Conservation (phyloP, 2,113 vertebrate species). For the Ptilorrhoa leucosticta region DNA sequence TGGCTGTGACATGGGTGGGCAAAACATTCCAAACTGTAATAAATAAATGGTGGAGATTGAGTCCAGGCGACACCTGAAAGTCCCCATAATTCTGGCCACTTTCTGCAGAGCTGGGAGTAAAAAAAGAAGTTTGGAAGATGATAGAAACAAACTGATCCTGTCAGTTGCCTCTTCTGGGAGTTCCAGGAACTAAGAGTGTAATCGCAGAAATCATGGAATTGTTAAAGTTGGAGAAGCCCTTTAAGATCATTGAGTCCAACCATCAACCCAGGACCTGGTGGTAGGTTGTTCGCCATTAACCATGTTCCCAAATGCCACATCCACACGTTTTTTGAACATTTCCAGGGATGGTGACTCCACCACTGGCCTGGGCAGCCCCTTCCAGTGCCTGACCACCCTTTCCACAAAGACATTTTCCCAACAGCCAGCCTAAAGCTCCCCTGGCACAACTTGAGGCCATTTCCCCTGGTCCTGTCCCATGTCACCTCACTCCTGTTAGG, state of each 20-base stretch:
- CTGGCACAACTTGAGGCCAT: not conserved
- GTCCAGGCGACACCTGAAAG: not conserved
- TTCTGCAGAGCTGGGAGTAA: not conserved
- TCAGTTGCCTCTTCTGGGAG: not conserved
- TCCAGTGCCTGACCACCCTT: not conserved
- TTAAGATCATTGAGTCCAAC: not conserved
- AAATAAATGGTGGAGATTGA: not conserved
- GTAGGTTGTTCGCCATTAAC: not conserved
- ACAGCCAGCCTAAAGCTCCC: not conserved
- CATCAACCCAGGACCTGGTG: not conserved
- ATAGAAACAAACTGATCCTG: not conserved
- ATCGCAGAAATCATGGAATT: not conserved
- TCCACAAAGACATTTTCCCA: not conserved
- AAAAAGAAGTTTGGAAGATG: not conserved
- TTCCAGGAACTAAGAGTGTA: not conserved
- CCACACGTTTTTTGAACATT: not conserved
- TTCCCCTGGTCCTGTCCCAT: not conserved
- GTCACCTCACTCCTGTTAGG: not conserved
- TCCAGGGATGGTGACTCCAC: not conserved
- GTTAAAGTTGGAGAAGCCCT: not conserved
- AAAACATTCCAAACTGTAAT: not conserved
- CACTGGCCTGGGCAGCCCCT: not conserved
- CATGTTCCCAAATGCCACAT: not conserved
- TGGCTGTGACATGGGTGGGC: fast-evolving
- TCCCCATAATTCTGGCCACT: not conserved